These are phyloP conservation scores for Pelochelys cantorii DNA, from an alignment of 2,797 vertebrate genomes.

Conservation along the genomic window DNA sequence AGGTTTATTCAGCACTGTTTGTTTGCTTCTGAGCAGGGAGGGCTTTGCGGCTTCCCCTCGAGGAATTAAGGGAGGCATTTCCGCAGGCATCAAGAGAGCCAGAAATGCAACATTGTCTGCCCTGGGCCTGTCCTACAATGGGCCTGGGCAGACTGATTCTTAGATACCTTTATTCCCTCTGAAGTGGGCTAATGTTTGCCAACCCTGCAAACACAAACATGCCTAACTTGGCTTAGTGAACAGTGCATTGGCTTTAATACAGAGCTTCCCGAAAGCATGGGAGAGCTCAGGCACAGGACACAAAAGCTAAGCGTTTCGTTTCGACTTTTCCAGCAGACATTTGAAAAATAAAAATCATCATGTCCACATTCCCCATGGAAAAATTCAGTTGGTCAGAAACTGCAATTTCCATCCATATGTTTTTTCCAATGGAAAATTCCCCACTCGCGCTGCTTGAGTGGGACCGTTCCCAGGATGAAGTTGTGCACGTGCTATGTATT, in stretches of 20 bases:
- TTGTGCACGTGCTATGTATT: too few relatives aligned
- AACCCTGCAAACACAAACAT: background rate
- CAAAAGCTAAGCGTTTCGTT: conserved; percentile 47
- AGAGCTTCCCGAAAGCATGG: background rate
- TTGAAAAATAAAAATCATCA: conserved; percentile 55
- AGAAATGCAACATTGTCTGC: rapidly evolving
- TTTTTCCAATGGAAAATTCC: too few relatives aligned
- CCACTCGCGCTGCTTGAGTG: too few relatives aligned
- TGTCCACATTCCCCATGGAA: background rate
- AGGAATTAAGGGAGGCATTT: background rate
- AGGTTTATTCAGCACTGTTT: rapidly evolving
- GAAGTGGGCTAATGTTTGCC: background rate
- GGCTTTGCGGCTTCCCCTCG: background rate
- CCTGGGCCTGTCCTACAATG: background rate
- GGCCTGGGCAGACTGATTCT: background rate
- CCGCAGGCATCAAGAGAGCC: background rate
- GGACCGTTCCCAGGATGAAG: too few relatives aligned
- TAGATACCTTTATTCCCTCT: background rate
- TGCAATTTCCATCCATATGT: too few relatives aligned
- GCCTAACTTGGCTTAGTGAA: background rate
- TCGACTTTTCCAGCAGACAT: conserved; percentile 40
- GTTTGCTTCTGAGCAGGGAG: background rate
- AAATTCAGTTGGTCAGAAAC: too few relatives aligned
- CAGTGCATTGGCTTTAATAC: background rate
- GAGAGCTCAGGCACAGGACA: background rate